Percentiles rank a stretch among this genome's conserved stretches.
phyloP scores from a whole-genome alignment of 2,797 vertebrate species.

The Poeciliopsis infans region DNA sequence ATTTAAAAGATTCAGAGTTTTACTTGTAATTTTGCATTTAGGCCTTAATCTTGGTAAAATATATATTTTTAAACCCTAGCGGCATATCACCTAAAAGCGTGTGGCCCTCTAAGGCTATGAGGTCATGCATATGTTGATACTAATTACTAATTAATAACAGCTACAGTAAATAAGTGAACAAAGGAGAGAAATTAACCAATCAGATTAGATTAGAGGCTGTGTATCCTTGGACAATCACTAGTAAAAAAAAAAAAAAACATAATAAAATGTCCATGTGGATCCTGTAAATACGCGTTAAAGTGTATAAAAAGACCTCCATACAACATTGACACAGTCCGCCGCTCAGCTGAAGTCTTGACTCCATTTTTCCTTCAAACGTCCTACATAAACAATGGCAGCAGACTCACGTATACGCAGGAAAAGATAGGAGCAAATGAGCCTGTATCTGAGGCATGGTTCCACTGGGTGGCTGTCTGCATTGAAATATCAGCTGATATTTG shows the following conservation, averaged over 20 bases:
- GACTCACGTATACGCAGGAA: background rate
- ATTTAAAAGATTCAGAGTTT: background rate
- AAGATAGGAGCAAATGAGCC: background rate
- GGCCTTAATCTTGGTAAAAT: background rate
- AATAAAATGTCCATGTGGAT: background rate
- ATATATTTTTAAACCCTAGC: background rate
- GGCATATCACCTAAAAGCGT: background rate
- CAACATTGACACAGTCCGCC: background rate
- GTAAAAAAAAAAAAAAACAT: background rate
- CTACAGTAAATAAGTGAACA: background rate
- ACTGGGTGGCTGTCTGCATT: background rate
- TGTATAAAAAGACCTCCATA: background rate
- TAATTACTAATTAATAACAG: background rate
- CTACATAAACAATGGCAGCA: background rate
- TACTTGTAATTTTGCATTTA: background rate
- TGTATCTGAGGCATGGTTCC: background rate
- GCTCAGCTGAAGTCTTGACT: background rate
- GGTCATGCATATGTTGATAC: background rate
- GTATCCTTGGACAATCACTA: background rate
- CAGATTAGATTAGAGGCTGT: background rate
- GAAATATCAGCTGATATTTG: background rate
- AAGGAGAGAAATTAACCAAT: slow-evolving; percentile 16
- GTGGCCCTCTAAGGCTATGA: background rate
- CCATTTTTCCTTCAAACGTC: background rate
- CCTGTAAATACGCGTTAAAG: background rate